Evolutionary conservation across 2,113 vertebrate species (phyloP).

Genomic region (Chaetodon auriga): DNA sequence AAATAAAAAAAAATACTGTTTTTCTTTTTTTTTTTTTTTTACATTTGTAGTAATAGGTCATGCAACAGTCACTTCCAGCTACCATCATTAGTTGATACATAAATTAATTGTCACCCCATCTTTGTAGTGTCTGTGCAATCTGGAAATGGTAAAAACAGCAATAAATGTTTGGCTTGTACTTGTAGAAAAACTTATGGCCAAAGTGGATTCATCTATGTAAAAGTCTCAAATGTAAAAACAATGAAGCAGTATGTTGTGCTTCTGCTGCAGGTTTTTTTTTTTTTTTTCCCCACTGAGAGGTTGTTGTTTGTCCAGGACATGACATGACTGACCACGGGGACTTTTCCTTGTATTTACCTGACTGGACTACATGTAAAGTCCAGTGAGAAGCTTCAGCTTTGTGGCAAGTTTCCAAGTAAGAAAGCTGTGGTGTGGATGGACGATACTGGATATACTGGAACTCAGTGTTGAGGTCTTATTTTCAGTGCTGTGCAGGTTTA

Average conservation of each 20-base stretch:
- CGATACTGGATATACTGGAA: neutral
- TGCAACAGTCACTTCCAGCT: neutral
- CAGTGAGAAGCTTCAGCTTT: neutral
- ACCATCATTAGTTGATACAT: neutral
- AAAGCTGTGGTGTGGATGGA: neutral
- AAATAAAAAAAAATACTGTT: too few relatives aligned
- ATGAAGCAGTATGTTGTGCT: neutral
- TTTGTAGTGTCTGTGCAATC: too few relatives aligned
- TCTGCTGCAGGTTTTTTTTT: neutral
- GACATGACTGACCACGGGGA: neutral
- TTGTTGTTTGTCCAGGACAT: neutral
- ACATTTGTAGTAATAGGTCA: too few relatives aligned
- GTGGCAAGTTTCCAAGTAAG: neutral
- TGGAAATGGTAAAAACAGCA: neutral
- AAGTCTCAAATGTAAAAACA: neutral
- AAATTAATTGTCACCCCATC: neutral
- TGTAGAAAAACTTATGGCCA: neutral
- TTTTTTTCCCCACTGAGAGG: neutral
- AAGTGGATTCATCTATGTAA: neutral
- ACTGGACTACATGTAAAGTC: neutral
- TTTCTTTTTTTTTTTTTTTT: too few relatives aligned
- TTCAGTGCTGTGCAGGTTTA: slow-evolving; percentile 2
- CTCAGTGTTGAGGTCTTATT: neutral
- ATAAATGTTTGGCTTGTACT: neutral
- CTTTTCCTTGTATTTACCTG: neutral